Evolutionary conservation across 2,113 vertebrate genomes (phyloP).

Genomic region (Scophthalmus maximus): DNA sequence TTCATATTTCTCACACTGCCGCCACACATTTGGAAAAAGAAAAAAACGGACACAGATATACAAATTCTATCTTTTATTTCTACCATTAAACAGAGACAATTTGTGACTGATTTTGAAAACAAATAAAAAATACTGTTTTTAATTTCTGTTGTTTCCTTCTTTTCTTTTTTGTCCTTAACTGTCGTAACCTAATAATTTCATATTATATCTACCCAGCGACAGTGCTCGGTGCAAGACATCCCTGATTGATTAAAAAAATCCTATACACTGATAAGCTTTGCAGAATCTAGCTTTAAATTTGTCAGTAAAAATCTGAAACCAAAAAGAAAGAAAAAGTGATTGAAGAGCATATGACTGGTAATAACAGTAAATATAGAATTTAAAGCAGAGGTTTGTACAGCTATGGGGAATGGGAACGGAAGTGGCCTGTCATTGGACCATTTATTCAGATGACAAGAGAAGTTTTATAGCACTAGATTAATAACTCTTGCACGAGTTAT

Average conservation of each 20-base stretch:
- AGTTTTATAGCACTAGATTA: slow-evolving; percentile 21
- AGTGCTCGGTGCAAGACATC: slow-evolving; percentile 81
- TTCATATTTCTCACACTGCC: not conserved
- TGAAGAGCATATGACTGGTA: slow-evolving; percentile 46
- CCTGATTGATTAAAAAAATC: slow-evolving; percentile 79
- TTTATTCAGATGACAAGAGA: slow-evolving; percentile 38
- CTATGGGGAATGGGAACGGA: slow-evolving; percentile 50
- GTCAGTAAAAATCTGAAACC: slow-evolving; percentile 65
- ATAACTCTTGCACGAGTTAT: slow-evolving; percentile 27
- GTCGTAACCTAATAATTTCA: slow-evolving; percentile 63
- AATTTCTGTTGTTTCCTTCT: slow-evolving; percentile 21
- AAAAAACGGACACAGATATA: slow-evolving; percentile 65
- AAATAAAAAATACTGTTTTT: slow-evolving; percentile 73
- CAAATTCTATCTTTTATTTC: slow-evolving; percentile 81
- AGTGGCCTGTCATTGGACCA: slow-evolving; percentile 24
- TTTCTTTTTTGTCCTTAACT: slow-evolving; percentile 9
- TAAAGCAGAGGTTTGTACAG: slow-evolving; percentile 71
- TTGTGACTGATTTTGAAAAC: slow-evolving; percentile 69
- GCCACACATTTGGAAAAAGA: slow-evolving; percentile 8
- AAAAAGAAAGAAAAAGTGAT: slow-evolving; percentile 18
- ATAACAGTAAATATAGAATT: slow-evolving; percentile 47
- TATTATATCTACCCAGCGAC: slow-evolving; percentile 72
- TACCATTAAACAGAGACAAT: slow-evolving; percentile 78
- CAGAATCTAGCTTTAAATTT: slow-evolving; percentile 55
- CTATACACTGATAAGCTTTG: slow-evolving; percentile 63